Percentiles rank a stretch among this genome's conserved stretches.
Conservation (phyloP, 2,113 vertebrate genomes). For the Helogale parvula region DNA sequence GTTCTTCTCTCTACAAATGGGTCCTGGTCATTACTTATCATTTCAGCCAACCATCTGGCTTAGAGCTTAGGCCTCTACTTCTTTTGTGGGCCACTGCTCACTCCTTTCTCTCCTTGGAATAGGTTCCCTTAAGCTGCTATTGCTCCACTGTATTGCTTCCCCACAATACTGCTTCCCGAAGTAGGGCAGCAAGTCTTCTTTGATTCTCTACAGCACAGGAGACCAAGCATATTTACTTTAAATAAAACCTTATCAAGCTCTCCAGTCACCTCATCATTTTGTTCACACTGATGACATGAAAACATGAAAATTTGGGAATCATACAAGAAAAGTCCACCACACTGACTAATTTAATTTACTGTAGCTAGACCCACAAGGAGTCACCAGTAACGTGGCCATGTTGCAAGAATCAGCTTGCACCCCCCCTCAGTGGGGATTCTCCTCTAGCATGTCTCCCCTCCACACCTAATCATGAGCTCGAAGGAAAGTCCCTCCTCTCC, state of each 20-base stretch:
- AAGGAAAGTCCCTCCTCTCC: not conserved
- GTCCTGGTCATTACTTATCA: not conserved
- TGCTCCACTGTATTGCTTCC: not conserved
- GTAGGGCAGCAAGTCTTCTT: not conserved
- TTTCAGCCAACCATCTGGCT: not conserved
- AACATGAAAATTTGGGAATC: not conserved
- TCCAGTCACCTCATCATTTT: not conserved
- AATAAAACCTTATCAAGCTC: not conserved
- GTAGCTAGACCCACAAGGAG: not conserved
- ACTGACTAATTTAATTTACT: not conserved
- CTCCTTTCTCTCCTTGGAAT: not conserved
- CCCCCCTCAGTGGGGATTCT: not conserved
- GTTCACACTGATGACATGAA: not conserved
- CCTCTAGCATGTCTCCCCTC: not conserved
- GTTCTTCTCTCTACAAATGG: not conserved
- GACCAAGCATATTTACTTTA: not conserved
- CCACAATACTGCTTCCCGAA: not conserved
- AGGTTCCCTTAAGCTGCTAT: not conserved
- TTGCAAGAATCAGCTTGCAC: not conserved
- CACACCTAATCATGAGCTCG: not conserved
- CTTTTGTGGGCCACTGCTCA: not conserved
- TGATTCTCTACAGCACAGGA: not conserved
- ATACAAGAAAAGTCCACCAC: not conserved
- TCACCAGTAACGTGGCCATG: not conserved
- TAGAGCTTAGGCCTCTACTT: not conserved